Evolutionary conservation across 2,888 invertebrate species (phyloP).

Genomic region (Andrena marginata): DNA sequence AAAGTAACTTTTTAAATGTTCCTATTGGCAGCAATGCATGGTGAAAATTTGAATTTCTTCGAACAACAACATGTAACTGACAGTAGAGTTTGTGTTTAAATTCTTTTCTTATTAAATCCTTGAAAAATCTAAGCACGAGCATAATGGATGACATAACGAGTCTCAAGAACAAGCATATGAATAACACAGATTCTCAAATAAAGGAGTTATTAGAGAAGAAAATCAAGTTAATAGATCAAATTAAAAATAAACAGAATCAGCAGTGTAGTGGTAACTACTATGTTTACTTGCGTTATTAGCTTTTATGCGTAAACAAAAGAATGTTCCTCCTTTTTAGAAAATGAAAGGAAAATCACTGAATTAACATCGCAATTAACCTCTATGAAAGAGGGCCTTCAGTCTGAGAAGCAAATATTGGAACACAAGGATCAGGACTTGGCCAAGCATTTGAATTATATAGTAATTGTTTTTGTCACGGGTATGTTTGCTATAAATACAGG

Average conservation of each 20-base stretch:
- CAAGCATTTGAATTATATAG: constrained; percentile 25
- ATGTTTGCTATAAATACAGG: background rate
- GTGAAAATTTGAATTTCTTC: background rate
- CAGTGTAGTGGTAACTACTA: constrained; percentile 36
- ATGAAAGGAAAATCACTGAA: constrained; percentile 35
- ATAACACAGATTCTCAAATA: constrained; percentile 17
- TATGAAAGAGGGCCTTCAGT: constrained; percentile 23
- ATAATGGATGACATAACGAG: constrained; percentile 41
- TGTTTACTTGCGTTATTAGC: background rate
- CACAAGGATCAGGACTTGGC: constrained; percentile 34
- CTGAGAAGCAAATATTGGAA: constrained; percentile 39
- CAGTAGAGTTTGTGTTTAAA: background rate
- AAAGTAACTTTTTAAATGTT: background rate
- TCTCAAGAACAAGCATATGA: constrained; percentile 30
- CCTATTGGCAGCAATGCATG: constrained; percentile 8
- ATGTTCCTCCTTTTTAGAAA: constrained; percentile 28
- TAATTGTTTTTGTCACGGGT: constrained; percentile 20
- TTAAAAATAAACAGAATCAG: constrained; percentile 26
- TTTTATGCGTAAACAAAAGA: background rate
- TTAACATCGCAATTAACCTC: constrained; percentile 25
- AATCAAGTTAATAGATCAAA: constrained; percentile 13
- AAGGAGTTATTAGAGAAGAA: constrained; percentile 27
- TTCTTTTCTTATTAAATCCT: background rate
- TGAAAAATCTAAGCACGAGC: background rate
- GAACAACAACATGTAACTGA: background rate